Evolutionary conservation across 2,797 vertebrate genomes (phyloP), one percentile per base, ranked within the genome.

Genomic region (Schizopygopsis pylzovi): DNA sequence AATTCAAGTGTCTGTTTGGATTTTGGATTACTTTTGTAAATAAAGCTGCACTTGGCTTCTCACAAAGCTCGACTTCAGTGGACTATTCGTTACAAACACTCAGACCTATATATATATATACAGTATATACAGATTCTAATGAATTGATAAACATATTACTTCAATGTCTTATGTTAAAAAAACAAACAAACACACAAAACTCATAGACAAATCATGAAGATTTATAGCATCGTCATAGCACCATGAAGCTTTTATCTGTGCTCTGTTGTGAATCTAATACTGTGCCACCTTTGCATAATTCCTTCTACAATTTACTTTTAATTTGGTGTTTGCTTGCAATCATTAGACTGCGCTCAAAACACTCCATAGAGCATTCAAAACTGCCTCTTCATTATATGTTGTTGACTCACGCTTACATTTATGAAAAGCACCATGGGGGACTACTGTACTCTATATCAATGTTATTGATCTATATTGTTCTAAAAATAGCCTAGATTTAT

Each of bases 271-370:
- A 86, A 70, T 73, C 71, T 71, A 82, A 81, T 84, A 73, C 67
- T 73, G 54, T 84, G 77, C 75, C 82, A 59, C 79, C 82, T 76
- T 84, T 81, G 75, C 9, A 86, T 87, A 54, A 20, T 41, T 79
- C 86, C 73, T 63, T 63, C 81, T 85, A 73, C 82, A 85, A 90
- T 83, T 85, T 81, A 68, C 73, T 85, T 87, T 56, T 85, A 84
- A 89, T 88, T 86, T 82, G 41, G 76, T 49, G 67, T 81, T 61
- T 85, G 79, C 82, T 89, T 71, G 65, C 79, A 82, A 77, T 39
- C 41, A 82, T 83, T 85, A 77, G 39, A 63, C 79, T 76, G 33
- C 76, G 79, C 73, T 59, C 47, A 70, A 87, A 87, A 82, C 18
- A 79, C 54, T 78, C 76, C 76, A 25, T 4, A 59, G 76, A 59